Conservation (phyloP, 2,797 vertebrate species). For the Onychomys arenicola region DNA sequence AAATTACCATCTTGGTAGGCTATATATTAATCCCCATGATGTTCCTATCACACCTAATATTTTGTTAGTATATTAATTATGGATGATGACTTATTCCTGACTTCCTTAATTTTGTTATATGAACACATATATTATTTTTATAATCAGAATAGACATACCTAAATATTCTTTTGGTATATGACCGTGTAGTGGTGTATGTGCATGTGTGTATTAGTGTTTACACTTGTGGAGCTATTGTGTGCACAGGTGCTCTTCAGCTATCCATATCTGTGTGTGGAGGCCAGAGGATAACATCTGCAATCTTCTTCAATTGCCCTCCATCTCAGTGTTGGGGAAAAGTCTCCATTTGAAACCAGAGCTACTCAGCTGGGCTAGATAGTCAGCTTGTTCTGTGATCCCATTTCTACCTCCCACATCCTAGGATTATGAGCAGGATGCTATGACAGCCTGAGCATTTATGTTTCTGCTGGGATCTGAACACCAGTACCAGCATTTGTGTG, state of each 20-base stretch:
- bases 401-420: neutral
- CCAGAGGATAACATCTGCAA: neutral
- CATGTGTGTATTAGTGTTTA: too few species aligned
- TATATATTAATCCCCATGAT: neutral
- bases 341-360: neutral
- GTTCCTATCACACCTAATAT: neutral
- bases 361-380: neutral
- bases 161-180: neutral
- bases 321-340: neutral
- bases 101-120: slow-evolving; percentile 42
- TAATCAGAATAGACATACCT: slow-evolving; percentile 18
- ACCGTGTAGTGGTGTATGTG: too few species aligned
- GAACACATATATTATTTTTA: neutral
- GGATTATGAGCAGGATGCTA: neutral
- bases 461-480: neutral
- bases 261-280: neutral
- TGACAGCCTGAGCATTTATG: neutral
- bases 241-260: neutral
- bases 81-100: neutral
- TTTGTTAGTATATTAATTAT: slow-evolving; percentile 35
- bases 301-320: neutral
- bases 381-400: too few species aligned
- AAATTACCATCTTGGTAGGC: neutral
- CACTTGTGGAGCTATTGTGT: neutral
- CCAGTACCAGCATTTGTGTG: neutral